Conservation (phyloP, 53 echinoderm and acorn worm species). For the Echinarachnius parma region DNA sequence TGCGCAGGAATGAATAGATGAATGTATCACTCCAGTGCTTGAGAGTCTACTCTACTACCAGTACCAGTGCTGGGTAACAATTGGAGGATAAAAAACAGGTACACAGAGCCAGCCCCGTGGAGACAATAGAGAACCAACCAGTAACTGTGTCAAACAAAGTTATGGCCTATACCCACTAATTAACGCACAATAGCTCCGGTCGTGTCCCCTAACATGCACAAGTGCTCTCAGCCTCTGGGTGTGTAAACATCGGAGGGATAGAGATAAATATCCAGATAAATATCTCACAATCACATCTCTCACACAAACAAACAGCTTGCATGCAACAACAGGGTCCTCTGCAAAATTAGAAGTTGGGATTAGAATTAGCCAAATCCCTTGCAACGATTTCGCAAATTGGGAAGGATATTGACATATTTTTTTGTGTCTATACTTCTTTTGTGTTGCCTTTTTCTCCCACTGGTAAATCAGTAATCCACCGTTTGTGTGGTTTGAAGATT, state of each 20-base stretch:
- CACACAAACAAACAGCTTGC: too few species aligned
- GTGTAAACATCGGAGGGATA: not conserved
- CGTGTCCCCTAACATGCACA: not conserved
- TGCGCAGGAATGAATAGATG: too few species aligned
- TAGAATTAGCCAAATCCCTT: conserved; percentile 13
- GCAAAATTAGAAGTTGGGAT: conserved; percentile 43
- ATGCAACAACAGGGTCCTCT: too few species aligned
- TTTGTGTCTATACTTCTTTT: too few species aligned
- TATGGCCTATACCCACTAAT: conserved; percentile 29
- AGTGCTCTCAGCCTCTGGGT: not conserved
- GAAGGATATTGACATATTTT: conserved; percentile 20
- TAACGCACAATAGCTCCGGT: conserved; percentile 24
- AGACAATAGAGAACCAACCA: conserved; percentile 5
- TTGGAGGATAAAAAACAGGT: too few species aligned
- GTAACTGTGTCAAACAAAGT: conserved; percentile 11
- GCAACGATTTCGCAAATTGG: not conserved
- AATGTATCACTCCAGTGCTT: too few species aligned
- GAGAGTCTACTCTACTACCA: too few species aligned
- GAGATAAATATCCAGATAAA: conserved; percentile 24
- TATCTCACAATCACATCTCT: conserved; percentile 31
- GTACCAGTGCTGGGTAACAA: too few species aligned
- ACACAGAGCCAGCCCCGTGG: not conserved
- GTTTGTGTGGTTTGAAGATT: conserved; percentile 18
- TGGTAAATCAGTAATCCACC: conserved; percentile 42
- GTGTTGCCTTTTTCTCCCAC: not conserved